A percentile compares a stretch with the other conserved stretches of the same genome.
Conservation (phyloP, 1,140 invertebrate genomes). For the Gerris buenoi region DNA sequence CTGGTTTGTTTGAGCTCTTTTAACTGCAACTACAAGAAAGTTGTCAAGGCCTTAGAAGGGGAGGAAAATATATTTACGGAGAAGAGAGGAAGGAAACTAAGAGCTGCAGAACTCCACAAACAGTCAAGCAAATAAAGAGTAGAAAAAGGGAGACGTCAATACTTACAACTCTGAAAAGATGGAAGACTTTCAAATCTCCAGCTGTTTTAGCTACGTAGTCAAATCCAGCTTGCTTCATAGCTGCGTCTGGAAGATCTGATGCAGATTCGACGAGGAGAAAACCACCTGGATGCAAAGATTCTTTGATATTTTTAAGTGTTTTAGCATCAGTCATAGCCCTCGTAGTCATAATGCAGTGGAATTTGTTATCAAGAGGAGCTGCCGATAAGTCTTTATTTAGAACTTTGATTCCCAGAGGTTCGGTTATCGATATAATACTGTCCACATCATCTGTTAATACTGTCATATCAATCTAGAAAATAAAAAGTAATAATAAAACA, state of each 20-base stretch:
- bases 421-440: conserved; percentile 32
- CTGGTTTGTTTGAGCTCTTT: no score
- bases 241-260: neutral
- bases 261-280: neutral
- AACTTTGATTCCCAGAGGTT: conserved; percentile 39
- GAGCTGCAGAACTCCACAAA: no score
- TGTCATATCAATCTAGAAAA: conserved; percentile 28
- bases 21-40: no score
- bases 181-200: neutral
- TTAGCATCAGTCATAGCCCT: conserved; percentile 33
- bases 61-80: no score
- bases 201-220: neutral
- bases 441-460: conserved; percentile 29
- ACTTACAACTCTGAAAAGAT: neutral
- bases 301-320: neutral
- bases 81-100: no score
- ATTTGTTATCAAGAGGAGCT: conserved; percentile 41
- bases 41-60: no score
- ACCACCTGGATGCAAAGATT: neutral
- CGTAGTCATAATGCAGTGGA: conserved; percentile 44
- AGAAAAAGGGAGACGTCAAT: no score
- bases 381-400: conserved; percentile 36
- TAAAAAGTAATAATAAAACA: conserved; percentile 1
- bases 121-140: no score
- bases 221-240: neutral